Evolutionary conservation across 2,113 vertebrate genomes (phyloP), one percentile per base, ranked within the genome.

Genomic region (Zapornia atra): DNA sequence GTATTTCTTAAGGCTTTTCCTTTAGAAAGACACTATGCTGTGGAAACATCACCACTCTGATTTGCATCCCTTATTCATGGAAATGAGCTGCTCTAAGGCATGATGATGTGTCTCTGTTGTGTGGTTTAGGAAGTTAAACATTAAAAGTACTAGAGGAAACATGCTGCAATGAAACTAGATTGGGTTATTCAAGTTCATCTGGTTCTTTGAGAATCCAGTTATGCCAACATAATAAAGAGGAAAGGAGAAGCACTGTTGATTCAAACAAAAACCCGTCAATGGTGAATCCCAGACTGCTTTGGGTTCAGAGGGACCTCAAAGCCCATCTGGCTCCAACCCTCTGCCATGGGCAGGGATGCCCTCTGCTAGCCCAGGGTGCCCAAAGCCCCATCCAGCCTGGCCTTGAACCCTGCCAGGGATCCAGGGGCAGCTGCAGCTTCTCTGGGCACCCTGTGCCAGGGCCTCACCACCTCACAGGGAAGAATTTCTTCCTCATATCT

Each of bases 51-150:
- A 46, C 44, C 44, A 46, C 44, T 46, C 57, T 80, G 46, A 17
- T 93, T 85, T 92, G 70, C 77, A 92, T 94, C 86, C 56, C 29
- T 71, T 92, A 53, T 64, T 94, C 83, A 72, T 76, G 66, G 88
- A 95, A 96, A 96, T 69, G 28, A 76, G 9, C 57, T 91, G 90
- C 95, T 96, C 21, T 75, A 31, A 94, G 92, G 69, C 83, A 80
- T 9, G 22, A 34, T 36, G 86, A 76, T 93, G 60, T 66, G 38
- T 83, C 92, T 95, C 80, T 71, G 54, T 77, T 94, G 48, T 86
- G 64, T 79, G 72, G 60, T 87, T 95, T 91, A 65, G 72, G 80
- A 94, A 91, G 86, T 82, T 88, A 91, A 88, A 94, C 65, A 66
- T 89, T 72, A 82, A 75, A 88, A 93, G 69, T 86, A 84, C 69